Conservation (phyloP, 2,113 vertebrate genomes). For the Carollia perspicillata region DNA sequence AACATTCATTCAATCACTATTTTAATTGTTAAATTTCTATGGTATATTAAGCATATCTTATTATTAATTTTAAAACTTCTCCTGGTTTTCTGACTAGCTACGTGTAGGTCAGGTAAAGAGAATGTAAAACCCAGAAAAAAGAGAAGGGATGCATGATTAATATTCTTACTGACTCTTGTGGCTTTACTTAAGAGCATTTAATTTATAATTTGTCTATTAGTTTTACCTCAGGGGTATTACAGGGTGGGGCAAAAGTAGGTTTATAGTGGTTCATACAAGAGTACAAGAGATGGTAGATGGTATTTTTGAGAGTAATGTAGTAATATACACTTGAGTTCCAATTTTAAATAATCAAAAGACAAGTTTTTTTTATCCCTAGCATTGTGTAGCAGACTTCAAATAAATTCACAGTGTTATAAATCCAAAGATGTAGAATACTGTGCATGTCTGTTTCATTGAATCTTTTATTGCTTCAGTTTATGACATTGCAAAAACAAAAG, state of each 20-base stretch:
- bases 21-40: conserved; percentile 19
- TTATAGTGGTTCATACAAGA: background rate
- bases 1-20: background rate
- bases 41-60: conserved; percentile 18
- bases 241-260: background rate
- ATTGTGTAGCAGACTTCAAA: conserved; percentile 9
- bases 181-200: conserved; percentile 35
- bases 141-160: background rate
- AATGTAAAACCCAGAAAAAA: background rate
- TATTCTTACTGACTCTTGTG: conserved; percentile 10
- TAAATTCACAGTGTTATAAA: conserved; percentile 38
- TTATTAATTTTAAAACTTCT: background rate
- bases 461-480: conserved; percentile 20
- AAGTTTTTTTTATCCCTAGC: background rate
- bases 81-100: background rate
- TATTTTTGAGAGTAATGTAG: background rate
- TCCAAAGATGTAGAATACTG: background rate
- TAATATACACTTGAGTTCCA: background rate
- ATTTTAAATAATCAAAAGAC: conserved; percentile 47
- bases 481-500: background rate
- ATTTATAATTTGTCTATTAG: conserved; percentile 10
- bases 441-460: background rate
- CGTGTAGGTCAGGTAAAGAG: background rate
- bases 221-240: conserved; percentile 16
- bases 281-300: too few relatives aligned